phyloP scores from a whole-genome alignment of 2,113 vertebrate species.

The Chaetodon auriga region DNA sequence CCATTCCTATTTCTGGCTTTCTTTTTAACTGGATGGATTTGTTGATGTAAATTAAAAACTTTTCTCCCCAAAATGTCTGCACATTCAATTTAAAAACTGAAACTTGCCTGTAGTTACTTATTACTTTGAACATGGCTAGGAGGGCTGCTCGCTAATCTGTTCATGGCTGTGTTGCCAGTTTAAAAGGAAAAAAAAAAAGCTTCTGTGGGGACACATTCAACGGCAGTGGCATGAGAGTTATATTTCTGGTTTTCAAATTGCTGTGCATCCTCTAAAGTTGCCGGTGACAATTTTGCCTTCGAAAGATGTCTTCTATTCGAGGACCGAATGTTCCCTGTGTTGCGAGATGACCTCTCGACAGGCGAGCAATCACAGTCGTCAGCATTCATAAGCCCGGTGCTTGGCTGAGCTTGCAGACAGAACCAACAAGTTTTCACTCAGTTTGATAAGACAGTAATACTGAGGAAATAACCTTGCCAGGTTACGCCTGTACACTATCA shows the following conservation, averaged over 20 bases:
- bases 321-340: constrained; percentile 56
- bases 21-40: constrained; percentile 27
- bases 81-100: constrained; percentile 9
- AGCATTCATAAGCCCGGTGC: constrained; percentile 64
- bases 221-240: neutral
- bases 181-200: neutral
- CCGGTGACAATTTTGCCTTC: constrained; percentile 39
- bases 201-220: constrained; percentile 24
- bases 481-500: constrained; percentile 68
- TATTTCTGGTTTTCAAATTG: constrained; percentile 50
- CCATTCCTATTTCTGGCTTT: constrained; percentile 7
- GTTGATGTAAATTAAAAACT: constrained; percentile 7
- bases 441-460: constrained; percentile 76
- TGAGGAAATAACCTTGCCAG: constrained; percentile 76
- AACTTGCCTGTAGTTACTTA: constrained; percentile 12
- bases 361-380: constrained; percentile 73
- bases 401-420: constrained; percentile 61
- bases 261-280: constrained; percentile 27
- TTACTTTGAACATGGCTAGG: constrained; percentile 13
- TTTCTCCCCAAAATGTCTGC: neutral
- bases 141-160: constrained; percentile 29
- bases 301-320: constrained; percentile 53
- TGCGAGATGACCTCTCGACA: constrained; percentile 70
- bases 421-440: constrained; percentile 70
- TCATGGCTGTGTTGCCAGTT: constrained; percentile 1